phyloP scores from a whole-genome alignment of 2,888 invertebrate genomes.

The Heliconius ismenius region DNA sequence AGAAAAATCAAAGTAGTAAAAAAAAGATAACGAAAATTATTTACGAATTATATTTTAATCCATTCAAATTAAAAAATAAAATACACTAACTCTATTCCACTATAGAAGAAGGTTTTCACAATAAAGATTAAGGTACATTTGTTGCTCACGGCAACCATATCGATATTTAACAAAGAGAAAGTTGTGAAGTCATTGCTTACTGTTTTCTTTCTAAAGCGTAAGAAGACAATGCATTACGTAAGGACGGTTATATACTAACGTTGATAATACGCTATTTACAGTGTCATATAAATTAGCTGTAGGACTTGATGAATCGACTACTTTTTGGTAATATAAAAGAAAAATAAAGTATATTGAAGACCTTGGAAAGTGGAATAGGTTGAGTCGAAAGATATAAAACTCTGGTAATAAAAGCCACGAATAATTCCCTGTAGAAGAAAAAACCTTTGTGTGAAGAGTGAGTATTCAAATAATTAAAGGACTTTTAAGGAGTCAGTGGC shows the following conservation, averaged over 20 bases:
- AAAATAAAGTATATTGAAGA: too few species aligned
- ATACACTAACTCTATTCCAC: background rate
- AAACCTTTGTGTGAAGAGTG: too few species aligned
- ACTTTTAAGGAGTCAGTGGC: too few species aligned
- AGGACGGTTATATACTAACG: slow-evolving; percentile 23
- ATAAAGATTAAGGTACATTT: background rate
- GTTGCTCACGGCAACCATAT: background rate
- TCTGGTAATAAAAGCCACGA: too few species aligned
- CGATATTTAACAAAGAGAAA: slow-evolving; percentile 56
- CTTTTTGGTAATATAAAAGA: background rate
- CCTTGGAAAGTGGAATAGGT: too few species aligned
- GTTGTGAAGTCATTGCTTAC: slow-evolving; percentile 57
- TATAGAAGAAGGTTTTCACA: background rate
- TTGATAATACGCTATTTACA: slow-evolving; percentile 16
- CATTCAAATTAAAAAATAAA: too few species aligned
- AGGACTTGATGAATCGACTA: background rate
- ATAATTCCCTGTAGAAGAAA: too few species aligned
- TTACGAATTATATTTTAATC: too few species aligned
- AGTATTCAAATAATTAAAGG: too few species aligned
- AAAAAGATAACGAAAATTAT: too few species aligned
- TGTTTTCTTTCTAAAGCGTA: slow-evolving; percentile 29
- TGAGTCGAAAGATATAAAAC: too few species aligned
- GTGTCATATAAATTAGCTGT: slow-evolving; percentile 4
- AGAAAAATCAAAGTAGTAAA: too few species aligned
- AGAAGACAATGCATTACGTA: slow-evolving; percentile 33